These are phyloP conservation scores for Seladonia tumulorum DNA, from an alignment of 2,888 invertebrate genomes.

Conservation along the genomic window DNA sequence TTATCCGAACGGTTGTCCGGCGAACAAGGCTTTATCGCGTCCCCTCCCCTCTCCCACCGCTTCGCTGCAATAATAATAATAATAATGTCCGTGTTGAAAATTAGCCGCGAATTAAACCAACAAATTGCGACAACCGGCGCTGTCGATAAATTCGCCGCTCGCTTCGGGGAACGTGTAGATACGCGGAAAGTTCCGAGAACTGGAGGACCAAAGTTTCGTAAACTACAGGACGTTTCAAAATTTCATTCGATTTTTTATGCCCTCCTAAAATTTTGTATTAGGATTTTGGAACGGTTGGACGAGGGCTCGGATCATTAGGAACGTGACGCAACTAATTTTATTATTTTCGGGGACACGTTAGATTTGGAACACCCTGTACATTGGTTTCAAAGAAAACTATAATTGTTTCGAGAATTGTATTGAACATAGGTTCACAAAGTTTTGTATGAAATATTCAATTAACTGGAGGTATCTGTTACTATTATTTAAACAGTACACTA, in stretches of 20 bases:
- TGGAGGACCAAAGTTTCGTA: neutral
- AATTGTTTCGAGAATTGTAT: too few species aligned
- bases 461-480: too few species aligned
- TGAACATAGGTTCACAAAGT: too few species aligned
- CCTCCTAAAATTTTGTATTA: too few species aligned
- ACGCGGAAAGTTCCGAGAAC: slow-evolving; percentile 1
- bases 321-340: neutral
- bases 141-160: neutral
- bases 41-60: neutral
- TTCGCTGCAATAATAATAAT: neutral
- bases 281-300: neutral
- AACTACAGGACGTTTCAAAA: neutral
- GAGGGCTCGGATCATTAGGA: too few species aligned
- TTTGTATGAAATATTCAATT: too few species aligned
- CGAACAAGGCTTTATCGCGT: neutral
- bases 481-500: too few species aligned
- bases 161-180: neutral
- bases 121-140: neutral
- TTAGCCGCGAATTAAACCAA: neutral
- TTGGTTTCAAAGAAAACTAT: neutral
- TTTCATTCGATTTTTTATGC: neutral
- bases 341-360: neutral
- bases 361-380: neutral
- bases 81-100: neutral
- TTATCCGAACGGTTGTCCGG: neutral